These are phyloP conservation scores for Ophion slaviceki DNA, from an alignment of 2,888 invertebrate genomes.

Conservation along the genomic window DNA sequence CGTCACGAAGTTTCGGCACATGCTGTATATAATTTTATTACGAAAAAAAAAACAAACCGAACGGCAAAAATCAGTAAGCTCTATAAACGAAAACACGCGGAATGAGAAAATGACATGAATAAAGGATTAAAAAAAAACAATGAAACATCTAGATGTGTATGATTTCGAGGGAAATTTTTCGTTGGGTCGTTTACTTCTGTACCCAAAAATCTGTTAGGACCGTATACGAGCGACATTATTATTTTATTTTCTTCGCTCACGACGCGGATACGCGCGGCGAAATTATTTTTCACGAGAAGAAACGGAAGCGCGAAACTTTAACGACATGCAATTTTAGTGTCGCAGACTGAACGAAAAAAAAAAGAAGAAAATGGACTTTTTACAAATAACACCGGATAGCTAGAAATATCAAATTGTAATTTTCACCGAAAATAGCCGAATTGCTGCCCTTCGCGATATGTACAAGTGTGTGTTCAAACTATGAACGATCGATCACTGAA, in stretches of 20 bases:
- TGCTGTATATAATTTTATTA: slow-evolving; percentile 48
- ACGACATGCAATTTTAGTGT: slow-evolving; percentile 65
- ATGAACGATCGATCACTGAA: slow-evolving; percentile 31
- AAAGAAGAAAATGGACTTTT: slow-evolving; percentile 64
- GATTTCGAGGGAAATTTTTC: slow-evolving; percentile 70
- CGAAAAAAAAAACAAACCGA: slow-evolving; percentile 57
- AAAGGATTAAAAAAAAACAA: slow-evolving; percentile 20
- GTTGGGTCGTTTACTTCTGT: slow-evolving; percentile 75
- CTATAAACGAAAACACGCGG: slow-evolving; percentile 65
- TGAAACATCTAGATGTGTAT: slow-evolving; percentile 70
- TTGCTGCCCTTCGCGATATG: slow-evolving; percentile 64
- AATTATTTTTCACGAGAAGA: slow-evolving; percentile 65
- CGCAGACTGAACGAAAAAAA: slow-evolving; percentile 67
- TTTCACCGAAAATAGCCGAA: slow-evolving; percentile 67
- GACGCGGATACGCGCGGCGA: slow-evolving; percentile 28
- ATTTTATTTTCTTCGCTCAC: slow-evolving; percentile 28
- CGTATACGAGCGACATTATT: slow-evolving; percentile 8
- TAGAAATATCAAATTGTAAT: slow-evolving; percentile 67
- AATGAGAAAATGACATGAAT: slow-evolving; percentile 45
- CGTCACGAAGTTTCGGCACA: slow-evolving; percentile 50
- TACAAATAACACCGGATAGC: slow-evolving; percentile 63
- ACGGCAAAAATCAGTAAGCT: slow-evolving; percentile 81
- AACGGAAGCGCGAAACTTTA: slow-evolving; percentile 23
- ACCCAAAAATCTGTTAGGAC: slow-evolving; percentile 70
- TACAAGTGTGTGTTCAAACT: slow-evolving; percentile 37